phyloP scores from a whole-genome alignment of 2,888 invertebrate species.

The Campoplex capitator region DNA sequence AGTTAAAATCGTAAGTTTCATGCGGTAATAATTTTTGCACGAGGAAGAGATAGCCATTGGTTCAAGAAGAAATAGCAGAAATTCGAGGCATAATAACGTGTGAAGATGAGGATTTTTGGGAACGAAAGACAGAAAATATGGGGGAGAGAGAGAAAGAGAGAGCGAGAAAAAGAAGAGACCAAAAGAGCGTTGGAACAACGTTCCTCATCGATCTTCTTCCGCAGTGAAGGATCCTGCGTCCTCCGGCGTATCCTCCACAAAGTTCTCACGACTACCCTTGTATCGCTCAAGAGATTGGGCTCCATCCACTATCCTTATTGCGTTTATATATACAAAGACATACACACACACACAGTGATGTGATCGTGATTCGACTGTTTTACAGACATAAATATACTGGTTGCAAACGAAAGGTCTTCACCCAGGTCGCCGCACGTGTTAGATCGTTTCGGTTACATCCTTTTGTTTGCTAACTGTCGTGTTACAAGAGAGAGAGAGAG shows the following conservation, averaged over 20 bases:
- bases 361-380: constrained; percentile 13
- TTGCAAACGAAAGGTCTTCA: constrained; percentile 25
- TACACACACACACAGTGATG: background rate
- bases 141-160: background rate
- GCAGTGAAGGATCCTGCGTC: constrained; percentile 29
- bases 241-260: constrained; percentile 5
- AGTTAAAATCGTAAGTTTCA: too few species aligned
- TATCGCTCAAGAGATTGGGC: constrained; percentile 32
- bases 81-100: background rate
- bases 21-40: background rate
- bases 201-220: constrained; percentile 70
- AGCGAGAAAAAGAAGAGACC: constrained; percentile 31
- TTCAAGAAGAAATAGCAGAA: background rate
- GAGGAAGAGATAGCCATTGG: background rate
- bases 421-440: background rate
- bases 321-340: background rate
- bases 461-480: constrained; percentile 36
- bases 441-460: constrained; percentile 9
- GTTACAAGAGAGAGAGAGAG: background rate
- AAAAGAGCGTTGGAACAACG: constrained; percentile 60
- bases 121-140: constrained; percentile 36
- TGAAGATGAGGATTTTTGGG: background rate
- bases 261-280: constrained; percentile 45
- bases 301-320: background rate
- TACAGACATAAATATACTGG: constrained; percentile 17